These are phyloP conservation scores for Gasterosteus aculeatus DNA, from an alignment of 2,113 vertebrate species.

Conservation along the genomic window DNA sequence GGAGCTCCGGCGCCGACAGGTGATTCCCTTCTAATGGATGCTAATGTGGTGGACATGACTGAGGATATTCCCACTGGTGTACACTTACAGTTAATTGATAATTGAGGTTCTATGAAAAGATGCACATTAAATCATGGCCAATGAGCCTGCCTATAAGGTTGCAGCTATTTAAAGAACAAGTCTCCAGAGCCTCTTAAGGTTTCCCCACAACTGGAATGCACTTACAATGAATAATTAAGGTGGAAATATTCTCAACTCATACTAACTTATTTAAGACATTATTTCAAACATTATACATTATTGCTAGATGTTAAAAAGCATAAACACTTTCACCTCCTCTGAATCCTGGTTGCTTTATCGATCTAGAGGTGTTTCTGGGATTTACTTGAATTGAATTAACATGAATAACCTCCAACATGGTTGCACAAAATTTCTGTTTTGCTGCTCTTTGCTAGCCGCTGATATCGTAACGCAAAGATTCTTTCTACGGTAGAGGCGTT, in stretches of 20 bases:
- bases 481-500: too few relatives aligned
- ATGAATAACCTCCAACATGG: constrained; percentile 1
- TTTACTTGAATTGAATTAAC: constrained; percentile 19
- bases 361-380: constrained; percentile 15
- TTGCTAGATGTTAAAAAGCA: constrained; percentile 10
- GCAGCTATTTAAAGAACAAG: constrained; percentile 68
- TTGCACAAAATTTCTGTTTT: constrained; percentile 14
- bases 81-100: constrained; percentile 76
- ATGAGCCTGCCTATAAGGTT: constrained; percentile 68
- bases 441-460: not conserved
- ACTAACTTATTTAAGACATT: constrained; percentile 54
- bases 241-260: constrained; percentile 56
- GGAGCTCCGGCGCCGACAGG: constrained; percentile 57
- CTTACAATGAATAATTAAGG: constrained; percentile 70
- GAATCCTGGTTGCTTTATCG: constrained; percentile 25
- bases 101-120: constrained; percentile 76
- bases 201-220: constrained; percentile 65
- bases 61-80: constrained; percentile 71
- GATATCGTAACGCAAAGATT: not conserved
- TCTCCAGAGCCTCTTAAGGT: constrained; percentile 69
- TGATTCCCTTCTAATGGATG: constrained; percentile 73
- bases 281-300: constrained; percentile 46
- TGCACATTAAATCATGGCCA: constrained; percentile 73
- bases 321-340: constrained; percentile 43
- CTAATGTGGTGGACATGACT: constrained; percentile 65